These are phyloP conservation scores for Synergus japonicus DNA, from an alignment of 2,888 invertebrate genomes.

Conservation along the genomic window DNA sequence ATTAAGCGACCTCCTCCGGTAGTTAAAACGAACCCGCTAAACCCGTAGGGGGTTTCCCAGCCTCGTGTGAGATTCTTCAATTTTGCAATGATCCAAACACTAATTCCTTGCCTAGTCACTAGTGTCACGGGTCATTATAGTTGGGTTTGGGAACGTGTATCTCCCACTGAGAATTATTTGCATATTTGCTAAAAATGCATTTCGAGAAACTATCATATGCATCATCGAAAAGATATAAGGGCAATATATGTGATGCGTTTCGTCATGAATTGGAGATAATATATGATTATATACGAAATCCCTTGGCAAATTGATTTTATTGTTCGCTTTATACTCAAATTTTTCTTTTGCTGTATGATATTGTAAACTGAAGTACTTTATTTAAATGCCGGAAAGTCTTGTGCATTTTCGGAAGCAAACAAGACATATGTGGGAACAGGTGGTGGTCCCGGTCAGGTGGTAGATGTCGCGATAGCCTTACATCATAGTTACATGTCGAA, in stretches of 20 bases:
- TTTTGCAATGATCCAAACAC: slow-evolving; percentile 24
- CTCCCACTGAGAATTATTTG: slow-evolving; percentile 37
- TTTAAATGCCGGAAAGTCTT: not conserved
- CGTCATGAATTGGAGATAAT: not conserved
- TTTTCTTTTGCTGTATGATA: no score
- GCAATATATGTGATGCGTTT: not conserved
- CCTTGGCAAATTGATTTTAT: no score
- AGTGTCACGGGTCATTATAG: slow-evolving; percentile 38
- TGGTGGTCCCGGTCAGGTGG: not conserved
- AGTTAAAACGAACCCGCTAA: slow-evolving; percentile 42
- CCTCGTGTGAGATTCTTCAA: slow-evolving; percentile 28
- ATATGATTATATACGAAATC: not conserved
- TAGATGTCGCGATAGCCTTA: not conserved
- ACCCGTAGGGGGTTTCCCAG: slow-evolving; percentile 9
- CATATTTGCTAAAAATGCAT: slow-evolving; percentile 18
- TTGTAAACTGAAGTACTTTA: no score
- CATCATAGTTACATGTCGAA: slow-evolving; percentile 27
- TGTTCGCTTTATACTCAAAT: no score
- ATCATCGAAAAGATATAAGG: not conserved
- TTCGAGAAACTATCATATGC: not conserved
- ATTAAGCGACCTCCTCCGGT: slow-evolving; percentile 57
- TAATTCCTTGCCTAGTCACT: slow-evolving; percentile 16
- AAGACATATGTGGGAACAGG: not conserved
- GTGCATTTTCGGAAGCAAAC: slow-evolving; percentile 10
- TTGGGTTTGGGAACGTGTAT: slow-evolving; percentile 12